Evolutionary conservation across 2,888 invertebrate species (phyloP).

Genomic region (Pandemis heparana): DNA sequence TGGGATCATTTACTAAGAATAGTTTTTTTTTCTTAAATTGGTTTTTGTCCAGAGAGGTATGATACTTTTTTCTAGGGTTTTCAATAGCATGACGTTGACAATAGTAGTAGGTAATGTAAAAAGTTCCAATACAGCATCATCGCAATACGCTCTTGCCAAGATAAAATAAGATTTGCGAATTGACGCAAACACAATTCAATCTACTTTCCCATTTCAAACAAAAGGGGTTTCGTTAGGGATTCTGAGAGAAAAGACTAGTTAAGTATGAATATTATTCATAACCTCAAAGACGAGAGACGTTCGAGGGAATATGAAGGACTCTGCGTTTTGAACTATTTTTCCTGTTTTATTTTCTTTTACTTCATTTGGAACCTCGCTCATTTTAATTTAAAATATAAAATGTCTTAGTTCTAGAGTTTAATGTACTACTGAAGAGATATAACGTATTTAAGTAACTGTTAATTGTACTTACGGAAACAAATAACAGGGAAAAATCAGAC

Average conservation of each 20-base stretch:
- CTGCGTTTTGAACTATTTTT: slow-evolving; percentile 5
- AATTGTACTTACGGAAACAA: too few relatives aligned
- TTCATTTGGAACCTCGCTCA: too few relatives aligned
- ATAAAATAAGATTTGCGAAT: slow-evolving; percentile 39
- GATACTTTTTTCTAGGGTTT: background rate
- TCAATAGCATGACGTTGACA: background rate
- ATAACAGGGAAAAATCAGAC: too few relatives aligned
- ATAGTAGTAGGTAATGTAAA: background rate
- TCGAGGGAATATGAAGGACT: slow-evolving; percentile 4
- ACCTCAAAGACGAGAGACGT: slow-evolving; percentile 13
- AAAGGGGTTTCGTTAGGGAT: slow-evolving; percentile 27
- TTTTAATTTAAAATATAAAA: too few relatives aligned
- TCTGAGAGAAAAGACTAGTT: slow-evolving; percentile 30
- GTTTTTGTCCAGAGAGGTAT: too few relatives aligned
- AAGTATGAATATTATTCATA: slow-evolving; percentile 34
- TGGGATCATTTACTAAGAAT: too few relatives aligned
- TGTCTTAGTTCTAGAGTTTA: too few relatives aligned
- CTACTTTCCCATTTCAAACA: slow-evolving; percentile 38
- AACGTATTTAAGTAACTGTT: too few relatives aligned
- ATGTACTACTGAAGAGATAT: too few relatives aligned
- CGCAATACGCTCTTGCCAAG: slow-evolving; percentile 28
- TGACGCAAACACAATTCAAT: slow-evolving; percentile 41
- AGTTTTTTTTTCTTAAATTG: too few relatives aligned
- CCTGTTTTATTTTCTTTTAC: too few relatives aligned
- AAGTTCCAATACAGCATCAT: slow-evolving; percentile 13